Conservation (phyloP, 2,113 vertebrate genomes). For the Etheostoma cragini region DNA sequence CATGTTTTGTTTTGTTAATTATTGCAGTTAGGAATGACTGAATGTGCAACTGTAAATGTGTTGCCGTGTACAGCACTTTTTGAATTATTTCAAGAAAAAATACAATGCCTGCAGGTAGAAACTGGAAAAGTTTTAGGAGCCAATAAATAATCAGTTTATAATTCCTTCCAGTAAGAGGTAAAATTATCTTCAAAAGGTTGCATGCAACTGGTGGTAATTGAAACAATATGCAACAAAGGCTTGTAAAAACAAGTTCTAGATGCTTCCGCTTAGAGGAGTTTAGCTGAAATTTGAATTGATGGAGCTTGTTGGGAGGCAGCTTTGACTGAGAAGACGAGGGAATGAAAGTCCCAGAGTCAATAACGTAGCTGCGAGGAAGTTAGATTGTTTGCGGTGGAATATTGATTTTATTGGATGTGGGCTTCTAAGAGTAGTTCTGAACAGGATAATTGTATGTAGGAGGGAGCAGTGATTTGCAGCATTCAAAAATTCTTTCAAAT, state of each 20-base stretch:
- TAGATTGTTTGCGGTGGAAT: conserved; percentile 8
- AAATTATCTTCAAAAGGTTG: conserved; percentile 23
- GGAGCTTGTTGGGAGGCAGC: conserved; percentile 9
- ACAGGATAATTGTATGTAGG: not conserved
- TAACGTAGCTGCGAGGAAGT: conserved; percentile 4
- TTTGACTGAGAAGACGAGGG: conserved; percentile 15
- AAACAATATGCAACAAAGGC: conserved; percentile 7
- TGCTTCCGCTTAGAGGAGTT: conserved; percentile 12
- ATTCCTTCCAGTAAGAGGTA: conserved; percentile 19
- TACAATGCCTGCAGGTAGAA: not conserved
- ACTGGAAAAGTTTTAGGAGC: not conserved
- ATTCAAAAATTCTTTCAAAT: conserved; percentile 8
- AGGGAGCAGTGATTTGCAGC: conserved; percentile 6
- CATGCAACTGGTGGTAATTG: conserved; percentile 18
- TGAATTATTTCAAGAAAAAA: conserved; percentile 18
- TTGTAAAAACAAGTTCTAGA: not conserved
- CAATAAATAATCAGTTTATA: conserved; percentile 17
- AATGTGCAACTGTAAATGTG: conserved; percentile 13
- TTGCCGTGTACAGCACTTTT: not conserved
- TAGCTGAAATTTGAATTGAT: not conserved
- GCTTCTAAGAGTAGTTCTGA: not conserved
- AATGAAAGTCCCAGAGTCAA: conserved; percentile 17
- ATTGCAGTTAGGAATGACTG: not conserved
- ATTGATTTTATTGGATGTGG: conserved; percentile 17
- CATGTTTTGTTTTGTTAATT: not conserved